Base-by-base conservation (phyloP, 2,113 vertebrate genomes). In the Falco punctatus region DNA sequence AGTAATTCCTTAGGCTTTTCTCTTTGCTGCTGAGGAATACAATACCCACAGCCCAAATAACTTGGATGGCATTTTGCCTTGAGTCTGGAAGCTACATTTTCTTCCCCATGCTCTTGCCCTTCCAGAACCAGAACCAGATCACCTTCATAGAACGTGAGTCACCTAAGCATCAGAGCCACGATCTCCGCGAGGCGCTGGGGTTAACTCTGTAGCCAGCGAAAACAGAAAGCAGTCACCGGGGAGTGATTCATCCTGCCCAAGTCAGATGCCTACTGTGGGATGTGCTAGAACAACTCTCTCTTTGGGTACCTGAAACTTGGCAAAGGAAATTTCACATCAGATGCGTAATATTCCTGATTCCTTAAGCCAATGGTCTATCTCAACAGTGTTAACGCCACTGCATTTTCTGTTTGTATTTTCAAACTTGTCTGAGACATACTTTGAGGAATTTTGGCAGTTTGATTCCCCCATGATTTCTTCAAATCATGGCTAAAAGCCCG, bases 401-500 rank as follows among this genome's bases (percentile, higher is more conserved):
- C 58, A 61, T 62, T 84, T 91, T 59, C 83, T 94, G 82, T 74
- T 86, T 81, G 30, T 54, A 57, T 74, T 89, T 93, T 71, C 49
- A 84, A 92, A 89, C 52, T 79, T 74, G 13, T 65, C 82, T 55
- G 52, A 93, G 82, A 73, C 52, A 51, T 46, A 88, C 64, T 90
- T 81, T 30, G 72, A 90, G 79, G 73, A 82, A 82, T 77, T 65
- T 19, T 90, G 74, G 58, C 74, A 86, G 74, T 66, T 72, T n/a
- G 74, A 93, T 72, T 72, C 72, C 72, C 67, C 22, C 1, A 14
- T 10, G 48, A 38, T 61, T 93, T 80, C 82, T 88, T 84, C 84
- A 90, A 96, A 90, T 90, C 51, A 33, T 40, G 59, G 79, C 64
- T 92, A 80, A 90, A 94, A 92, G 90, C 71, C 81, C 38, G 65